These are phyloP conservation scores for Casuarius casuarius DNA, from an alignment of 2,113 vertebrate genomes.

Conservation along the genomic window DNA sequence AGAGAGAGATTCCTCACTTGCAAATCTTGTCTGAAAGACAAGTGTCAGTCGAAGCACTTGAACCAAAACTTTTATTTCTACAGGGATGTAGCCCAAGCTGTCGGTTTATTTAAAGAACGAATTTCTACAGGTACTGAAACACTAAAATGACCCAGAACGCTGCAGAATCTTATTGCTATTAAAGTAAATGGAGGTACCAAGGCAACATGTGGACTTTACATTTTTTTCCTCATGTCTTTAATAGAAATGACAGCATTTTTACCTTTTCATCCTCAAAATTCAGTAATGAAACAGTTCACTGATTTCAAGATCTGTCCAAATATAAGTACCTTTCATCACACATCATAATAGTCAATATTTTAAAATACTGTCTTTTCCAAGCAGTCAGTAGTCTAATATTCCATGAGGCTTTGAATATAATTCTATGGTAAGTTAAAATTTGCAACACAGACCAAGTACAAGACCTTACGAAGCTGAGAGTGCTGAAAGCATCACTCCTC, in stretches of 20 bases:
- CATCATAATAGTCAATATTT: not conserved
- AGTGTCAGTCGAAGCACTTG: not conserved
- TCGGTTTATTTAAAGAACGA: not conserved
- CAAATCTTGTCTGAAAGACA: not conserved
- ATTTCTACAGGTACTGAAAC: not conserved
- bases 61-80: not conserved
- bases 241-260: not conserved
- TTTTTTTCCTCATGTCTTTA: not conserved
- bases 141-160: fast-evolving
- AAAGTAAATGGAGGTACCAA: not conserved
- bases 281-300: not conserved
- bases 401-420: not conserved
- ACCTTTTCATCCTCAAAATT: not conserved
- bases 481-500: not conserved
- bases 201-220: not conserved
- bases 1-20: not conserved
- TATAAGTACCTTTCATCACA: not conserved
- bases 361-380: not conserved
- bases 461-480: not conserved
- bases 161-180: not conserved
- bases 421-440: too few species aligned
- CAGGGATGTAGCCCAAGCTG: not conserved
- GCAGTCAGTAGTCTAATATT: not conserved
- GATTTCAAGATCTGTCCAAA: not conserved
- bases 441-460: too few species aligned